Conservation (phyloP, 2,797 vertebrate genomes). For the Hippopotamyrus pictus region DNA sequence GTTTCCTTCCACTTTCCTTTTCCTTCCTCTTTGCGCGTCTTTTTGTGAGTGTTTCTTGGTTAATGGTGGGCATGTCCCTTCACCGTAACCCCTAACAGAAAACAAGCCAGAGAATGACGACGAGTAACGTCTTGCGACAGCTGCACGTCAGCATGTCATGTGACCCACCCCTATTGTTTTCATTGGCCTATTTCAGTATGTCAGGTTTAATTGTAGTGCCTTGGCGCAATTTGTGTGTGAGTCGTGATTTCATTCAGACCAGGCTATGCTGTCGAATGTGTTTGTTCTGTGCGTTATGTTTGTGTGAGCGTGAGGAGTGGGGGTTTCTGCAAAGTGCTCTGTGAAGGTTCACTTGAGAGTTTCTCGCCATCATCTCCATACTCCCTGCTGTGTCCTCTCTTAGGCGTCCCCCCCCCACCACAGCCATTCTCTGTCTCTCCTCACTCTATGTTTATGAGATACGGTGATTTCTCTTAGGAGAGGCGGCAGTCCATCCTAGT, state of each 20-base stretch:
- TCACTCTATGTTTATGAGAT: conserved; percentile 67
- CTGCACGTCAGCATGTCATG: conserved; percentile 1
- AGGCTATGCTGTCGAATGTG: background rate
- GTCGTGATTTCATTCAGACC: background rate
- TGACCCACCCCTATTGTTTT: background rate
- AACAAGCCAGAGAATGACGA: background rate
- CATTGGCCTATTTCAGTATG: background rate
- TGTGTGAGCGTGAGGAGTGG: background rate
- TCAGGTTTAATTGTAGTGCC: background rate
- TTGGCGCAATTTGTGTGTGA: background rate
- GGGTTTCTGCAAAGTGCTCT: background rate
- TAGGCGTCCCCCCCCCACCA: background rate
- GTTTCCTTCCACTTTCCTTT: background rate
- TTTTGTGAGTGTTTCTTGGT: background rate
- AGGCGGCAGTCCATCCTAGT: conserved; percentile 78
- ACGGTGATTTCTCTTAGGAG: conserved; percentile 81
- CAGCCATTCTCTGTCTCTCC: conserved; percentile 41
- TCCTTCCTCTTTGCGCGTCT: background rate
- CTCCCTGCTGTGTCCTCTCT: background rate
- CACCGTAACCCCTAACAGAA: background rate
- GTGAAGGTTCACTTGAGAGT: background rate
- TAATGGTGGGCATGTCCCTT: background rate
- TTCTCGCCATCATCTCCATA: background rate
- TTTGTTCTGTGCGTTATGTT: background rate
- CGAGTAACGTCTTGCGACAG: background rate